phyloP scores from a whole-genome alignment of 2,797 vertebrate genomes.

The Nasua narica region DNA sequence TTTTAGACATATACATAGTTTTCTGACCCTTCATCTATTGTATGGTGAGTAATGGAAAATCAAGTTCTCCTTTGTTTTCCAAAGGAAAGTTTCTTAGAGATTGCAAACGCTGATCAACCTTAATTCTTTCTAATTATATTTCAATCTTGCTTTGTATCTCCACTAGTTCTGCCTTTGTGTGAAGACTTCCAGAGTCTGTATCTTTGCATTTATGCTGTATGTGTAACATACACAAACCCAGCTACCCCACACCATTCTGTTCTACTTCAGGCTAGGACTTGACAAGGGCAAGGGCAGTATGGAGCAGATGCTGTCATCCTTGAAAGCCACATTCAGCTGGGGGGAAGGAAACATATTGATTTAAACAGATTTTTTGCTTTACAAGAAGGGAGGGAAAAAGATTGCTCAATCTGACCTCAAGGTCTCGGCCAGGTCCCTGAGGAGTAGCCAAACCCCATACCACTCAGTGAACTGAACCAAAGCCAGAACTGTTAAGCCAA shows the following conservation, averaged over 20 bases:
- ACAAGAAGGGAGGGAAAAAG: conserved; percentile 15
- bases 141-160: conserved; percentile 38
- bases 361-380: conserved; percentile 58
- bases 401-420: conserved; percentile 57
- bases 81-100: conserved; percentile 16
- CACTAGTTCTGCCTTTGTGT: conserved; percentile 20
- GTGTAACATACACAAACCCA: conserved; percentile 40
- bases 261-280: conserved; percentile 53
- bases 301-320: conserved; percentile 54
- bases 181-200: conserved; percentile 49
- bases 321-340: conserved; percentile 46
- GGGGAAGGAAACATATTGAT: conserved; percentile 47
- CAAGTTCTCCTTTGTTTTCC: conserved; percentile 37
- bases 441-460: conserved; percentile 39
- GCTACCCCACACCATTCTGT: conserved; percentile 50
- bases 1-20: neutral
- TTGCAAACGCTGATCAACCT: conserved; percentile 29
- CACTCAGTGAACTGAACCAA: conserved; percentile 38
- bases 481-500: conserved; percentile 7
- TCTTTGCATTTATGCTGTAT: conserved; percentile 31
- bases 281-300: conserved; percentile 56
- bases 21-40: neutral
- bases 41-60: conserved; percentile 41
- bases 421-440: conserved; percentile 39
- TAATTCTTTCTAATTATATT: conserved; percentile 58